A percentile compares a stretch with the other conserved stretches of the same genome.
phyloP scores from a whole-genome alignment of 2,797 vertebrate genomes.

The Amblyopsis hoosieri region DNA sequence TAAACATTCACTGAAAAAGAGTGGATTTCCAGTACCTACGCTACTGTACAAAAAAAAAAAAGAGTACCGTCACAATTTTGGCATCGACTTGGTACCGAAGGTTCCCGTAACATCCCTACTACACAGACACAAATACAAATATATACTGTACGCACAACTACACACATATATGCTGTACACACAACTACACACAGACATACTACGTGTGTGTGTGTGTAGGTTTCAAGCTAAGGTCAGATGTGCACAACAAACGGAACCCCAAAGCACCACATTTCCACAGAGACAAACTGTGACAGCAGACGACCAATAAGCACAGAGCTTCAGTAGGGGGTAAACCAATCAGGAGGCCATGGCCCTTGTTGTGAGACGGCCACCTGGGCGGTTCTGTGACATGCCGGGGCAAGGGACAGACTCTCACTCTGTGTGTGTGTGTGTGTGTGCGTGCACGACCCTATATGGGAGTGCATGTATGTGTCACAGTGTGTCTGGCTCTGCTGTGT shows the following conservation, averaged over 20 bases:
- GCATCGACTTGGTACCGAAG: no score
- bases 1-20: no score
- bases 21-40: no score
- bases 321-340: slow-evolving; percentile 49
- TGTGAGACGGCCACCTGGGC: slow-evolving; percentile 57
- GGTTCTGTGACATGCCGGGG: slow-evolving; percentile 46
- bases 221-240: no score
- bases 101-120: no score
- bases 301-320: slow-evolving; percentile 49
- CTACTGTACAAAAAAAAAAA: no score
- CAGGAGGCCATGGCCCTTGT: slow-evolving; percentile 35
- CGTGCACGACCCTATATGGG: slow-evolving; percentile 19
- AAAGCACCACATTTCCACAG: slow-evolving; percentile 43
- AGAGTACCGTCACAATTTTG: no score
- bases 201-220: background rate
- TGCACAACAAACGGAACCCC: slow-evolving; percentile 16
- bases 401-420: slow-evolving; percentile 27
- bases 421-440: slow-evolving; percentile 19
- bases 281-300: slow-evolving; percentile 42
- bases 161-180: background rate
- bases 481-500: slow-evolving; percentile 44
- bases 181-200: slow-evolving; percentile 2
- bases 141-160: no score
- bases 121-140: no score
- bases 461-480: slow-evolving; percentile 39